Evolutionary conservation across 2,888 invertebrate species (phyloP), one percentile per base, ranked within the genome.

Genomic region (Xanthostigma xanthostigma): DNA sequence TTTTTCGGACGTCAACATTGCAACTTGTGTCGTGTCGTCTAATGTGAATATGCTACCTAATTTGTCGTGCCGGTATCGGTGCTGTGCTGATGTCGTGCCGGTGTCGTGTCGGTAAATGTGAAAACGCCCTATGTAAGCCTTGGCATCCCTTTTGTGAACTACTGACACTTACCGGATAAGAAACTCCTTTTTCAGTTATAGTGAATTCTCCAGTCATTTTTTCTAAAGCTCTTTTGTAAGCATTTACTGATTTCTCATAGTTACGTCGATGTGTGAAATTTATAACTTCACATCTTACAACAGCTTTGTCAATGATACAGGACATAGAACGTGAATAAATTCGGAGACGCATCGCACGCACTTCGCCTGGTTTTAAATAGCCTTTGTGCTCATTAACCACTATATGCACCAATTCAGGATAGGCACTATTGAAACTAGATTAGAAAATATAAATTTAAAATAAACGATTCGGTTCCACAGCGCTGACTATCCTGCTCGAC

Each of bases 151-250:
- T 27, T 27, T 6, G 27, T 27, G 27, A 27, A 27, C 27, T 1
- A 27, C 27, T 27, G 27, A 27, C 38, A 56, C 51, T 57, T 58
- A 68, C 68, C 44, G 64, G 60, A 50, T 58, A 52, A 13, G 48
- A 49, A n/a, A 54, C 56, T 48, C 64, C 65, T 49, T 61, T 60
- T 51, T 69, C 68, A 2, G 64, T 68, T 17, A 70, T 64, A 8
- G 55, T 60, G 55, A 70, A 70, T 46, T 67, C 60, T 33, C 59
- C 59, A 36, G 62, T 53, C 41, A 64, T 52, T 56, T 62, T 55
- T 47, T 61, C 49, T 33, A 56, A 51, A 11, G 57, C 51, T 36
- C 51, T 49, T 36, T 59, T 49, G 45, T 61, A 55, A 35, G 58
- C 51, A 3, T 57, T 50, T n/a, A 61, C 34, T n/a, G 62, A 61